Percentiles rank a stretch among this genome's conserved stretches.
Evolutionary conservation across 2,797 vertebrate genomes (phyloP).

Genomic region (Trematomus bernacchii): DNA sequence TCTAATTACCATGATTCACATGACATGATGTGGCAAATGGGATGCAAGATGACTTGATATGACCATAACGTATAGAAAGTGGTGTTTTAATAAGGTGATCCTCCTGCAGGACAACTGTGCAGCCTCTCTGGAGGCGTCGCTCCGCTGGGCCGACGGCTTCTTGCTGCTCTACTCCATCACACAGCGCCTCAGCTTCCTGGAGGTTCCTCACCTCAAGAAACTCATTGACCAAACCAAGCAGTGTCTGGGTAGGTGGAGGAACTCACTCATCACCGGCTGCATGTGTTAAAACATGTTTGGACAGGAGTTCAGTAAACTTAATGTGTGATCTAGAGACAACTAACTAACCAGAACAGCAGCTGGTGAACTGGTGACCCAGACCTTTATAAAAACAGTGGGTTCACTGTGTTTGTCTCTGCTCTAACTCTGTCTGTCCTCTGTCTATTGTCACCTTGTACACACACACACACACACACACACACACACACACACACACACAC

Average conservation of each 20-base stretch:
- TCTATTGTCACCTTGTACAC: constrained; percentile 58
- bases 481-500: constrained; percentile 17
- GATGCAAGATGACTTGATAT: too few species aligned
- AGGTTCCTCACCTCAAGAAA: constrained; percentile 79
- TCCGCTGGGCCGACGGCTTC: constrained; percentile 86
- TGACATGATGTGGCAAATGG: too few species aligned
- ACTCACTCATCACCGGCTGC: background rate
- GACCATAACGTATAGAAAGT: background rate
- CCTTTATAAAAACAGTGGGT: constrained; percentile 39
- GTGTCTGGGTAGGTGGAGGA: constrained; percentile 72
- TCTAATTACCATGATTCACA: too few species aligned
- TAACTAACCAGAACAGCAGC: background rate
- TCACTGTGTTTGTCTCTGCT: constrained; percentile 49
- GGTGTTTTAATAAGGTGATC: background rate
- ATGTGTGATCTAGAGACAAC: background rate
- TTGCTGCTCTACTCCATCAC: constrained; percentile 87
- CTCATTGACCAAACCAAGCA: constrained; percentile 84
- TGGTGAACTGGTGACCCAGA: constrained; percentile 19
- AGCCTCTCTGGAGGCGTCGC: constrained; percentile 77
- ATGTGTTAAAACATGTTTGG: background rate
- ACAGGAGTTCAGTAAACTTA: background rate
- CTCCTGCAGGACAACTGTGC: constrained; percentile 66
- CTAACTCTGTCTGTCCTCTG: constrained; percentile 41
- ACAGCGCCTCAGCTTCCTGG: constrained; percentile 81
- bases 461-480: constrained; percentile 6